These are phyloP conservation scores for Andrena marginata DNA, from an alignment of 2,888 invertebrate genomes.

Conservation along the genomic window DNA sequence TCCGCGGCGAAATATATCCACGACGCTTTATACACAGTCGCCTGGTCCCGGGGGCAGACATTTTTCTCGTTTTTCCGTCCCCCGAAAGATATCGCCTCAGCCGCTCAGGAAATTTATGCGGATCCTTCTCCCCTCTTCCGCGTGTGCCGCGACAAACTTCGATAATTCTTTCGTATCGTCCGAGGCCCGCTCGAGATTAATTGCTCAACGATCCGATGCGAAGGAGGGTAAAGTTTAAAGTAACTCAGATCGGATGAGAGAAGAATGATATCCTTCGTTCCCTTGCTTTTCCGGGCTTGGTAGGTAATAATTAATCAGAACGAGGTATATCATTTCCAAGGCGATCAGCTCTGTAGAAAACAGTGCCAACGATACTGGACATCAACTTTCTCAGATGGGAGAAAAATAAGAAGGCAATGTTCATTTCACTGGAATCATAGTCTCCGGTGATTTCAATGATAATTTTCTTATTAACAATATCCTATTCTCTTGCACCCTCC, in stretches of 20 bases:
- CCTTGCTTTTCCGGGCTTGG: conserved; percentile 13
- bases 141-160: conserved; percentile 22
- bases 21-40: not conserved
- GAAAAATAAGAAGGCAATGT: not conserved
- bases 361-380: not conserved
- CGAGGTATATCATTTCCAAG: conserved; percentile 48
- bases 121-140: conserved; percentile 38
- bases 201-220: not conserved
- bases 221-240: not conserved
- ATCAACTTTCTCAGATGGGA: not conserved
- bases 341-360: conserved; percentile 45
- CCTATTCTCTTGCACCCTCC: too few relatives aligned
- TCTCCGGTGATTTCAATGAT: not conserved
- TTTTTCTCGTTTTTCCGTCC: conserved; percentile 1
- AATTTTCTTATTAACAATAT: not conserved
- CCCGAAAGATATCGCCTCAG: conserved; percentile 38
- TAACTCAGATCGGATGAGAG: not conserved
- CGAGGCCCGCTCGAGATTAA: not conserved
- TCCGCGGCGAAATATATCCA: conserved; percentile 32
- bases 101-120: conserved; percentile 27
- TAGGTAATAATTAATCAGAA: conserved; percentile 51
- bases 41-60: not conserved
- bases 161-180: conserved; percentile 19
- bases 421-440: conserved; percentile 9
- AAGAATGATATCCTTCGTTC: not conserved